Conservation (phyloP, 2,888 invertebrate genomes). For the Dasysyrphus tricinctus region DNA sequence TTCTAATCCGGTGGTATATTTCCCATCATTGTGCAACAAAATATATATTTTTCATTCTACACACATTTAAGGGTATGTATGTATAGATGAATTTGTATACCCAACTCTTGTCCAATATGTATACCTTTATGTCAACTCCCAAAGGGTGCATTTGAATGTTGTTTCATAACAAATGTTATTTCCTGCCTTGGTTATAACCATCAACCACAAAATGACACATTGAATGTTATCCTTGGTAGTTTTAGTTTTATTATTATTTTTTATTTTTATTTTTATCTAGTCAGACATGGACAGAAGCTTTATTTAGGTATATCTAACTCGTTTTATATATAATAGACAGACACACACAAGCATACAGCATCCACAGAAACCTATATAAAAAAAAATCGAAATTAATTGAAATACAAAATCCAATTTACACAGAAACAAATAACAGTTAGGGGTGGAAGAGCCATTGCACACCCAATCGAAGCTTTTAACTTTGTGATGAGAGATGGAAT, state of each 20-base stretch:
- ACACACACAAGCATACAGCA: not conserved
- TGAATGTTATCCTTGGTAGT: conserved; percentile 40
- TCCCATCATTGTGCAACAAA: not conserved
- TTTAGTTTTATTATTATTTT: conserved; percentile 9
- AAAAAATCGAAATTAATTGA: conserved; percentile 65
- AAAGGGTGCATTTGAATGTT: conserved; percentile 37
- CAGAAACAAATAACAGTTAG: conserved; percentile 41
- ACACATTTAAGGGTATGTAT: conserved; percentile 38
- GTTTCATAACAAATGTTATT: conserved; percentile 60
- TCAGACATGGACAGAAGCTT: conserved; percentile 28
- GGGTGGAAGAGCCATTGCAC: not conserved
- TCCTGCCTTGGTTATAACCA: conserved; percentile 45
- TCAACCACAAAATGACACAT: conserved; percentile 62
- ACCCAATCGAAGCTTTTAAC: not conserved
- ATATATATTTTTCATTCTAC: conserved; percentile 52
- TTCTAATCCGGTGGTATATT: conserved; percentile 8
- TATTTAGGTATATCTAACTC: not conserved
- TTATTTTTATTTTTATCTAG: conserved; percentile 35
- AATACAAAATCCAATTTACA: conserved; percentile 72
- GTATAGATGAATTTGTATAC: not conserved
- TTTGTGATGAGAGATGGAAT: not conserved
- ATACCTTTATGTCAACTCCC: not conserved
- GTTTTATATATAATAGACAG: not conserved
- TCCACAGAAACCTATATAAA: not conserved
- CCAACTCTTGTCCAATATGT: not conserved